A percentile compares a stretch with the other conserved stretches of the same genome.
phyloP scores from a whole-genome alignment of 2,113 vertebrate species.

The Porphyrio hochstetteri region DNA sequence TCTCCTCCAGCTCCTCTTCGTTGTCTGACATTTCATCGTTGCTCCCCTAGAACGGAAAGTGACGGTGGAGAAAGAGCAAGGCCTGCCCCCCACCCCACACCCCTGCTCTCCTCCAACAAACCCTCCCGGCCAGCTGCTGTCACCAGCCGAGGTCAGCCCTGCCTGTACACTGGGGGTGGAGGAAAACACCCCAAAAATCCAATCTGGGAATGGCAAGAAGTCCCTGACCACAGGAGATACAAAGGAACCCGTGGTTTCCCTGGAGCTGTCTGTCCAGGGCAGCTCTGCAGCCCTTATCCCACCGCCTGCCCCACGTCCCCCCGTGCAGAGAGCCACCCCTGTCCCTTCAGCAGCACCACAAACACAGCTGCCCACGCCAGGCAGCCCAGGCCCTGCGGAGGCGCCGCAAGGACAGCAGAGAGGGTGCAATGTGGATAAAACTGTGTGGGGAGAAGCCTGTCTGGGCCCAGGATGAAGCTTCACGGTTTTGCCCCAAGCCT shows the following conservation, averaged over 20 bases:
- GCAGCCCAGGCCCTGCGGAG: neutral
- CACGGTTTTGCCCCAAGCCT: neutral
- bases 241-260: neutral
- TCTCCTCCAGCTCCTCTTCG: conserved; percentile 83
- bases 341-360: neutral
- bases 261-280: neutral
- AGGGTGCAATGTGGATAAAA: neutral
- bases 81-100: too few species aligned
- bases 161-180: neutral
- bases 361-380: neutral
- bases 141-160: neutral
- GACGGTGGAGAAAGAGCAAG: neutral
- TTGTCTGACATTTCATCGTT: conserved; percentile 87
- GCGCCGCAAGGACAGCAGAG: neutral
- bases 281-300: neutral
- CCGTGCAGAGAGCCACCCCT: neutral
- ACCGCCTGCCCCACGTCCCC: neutral
- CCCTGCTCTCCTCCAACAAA: neutral
- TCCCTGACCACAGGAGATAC: neutral
- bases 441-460: neutral
- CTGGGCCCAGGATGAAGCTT: neutral
- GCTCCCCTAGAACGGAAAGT: conserved; percentile 66
- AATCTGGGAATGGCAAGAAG: neutral
- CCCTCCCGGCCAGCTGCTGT: neutral
- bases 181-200: neutral